Percentiles rank a stretch among this genome's conserved stretches.
Evolutionary conservation across 2,797 vertebrate genomes (phyloP).

Genomic region (Muscicapa comitata): DNA sequence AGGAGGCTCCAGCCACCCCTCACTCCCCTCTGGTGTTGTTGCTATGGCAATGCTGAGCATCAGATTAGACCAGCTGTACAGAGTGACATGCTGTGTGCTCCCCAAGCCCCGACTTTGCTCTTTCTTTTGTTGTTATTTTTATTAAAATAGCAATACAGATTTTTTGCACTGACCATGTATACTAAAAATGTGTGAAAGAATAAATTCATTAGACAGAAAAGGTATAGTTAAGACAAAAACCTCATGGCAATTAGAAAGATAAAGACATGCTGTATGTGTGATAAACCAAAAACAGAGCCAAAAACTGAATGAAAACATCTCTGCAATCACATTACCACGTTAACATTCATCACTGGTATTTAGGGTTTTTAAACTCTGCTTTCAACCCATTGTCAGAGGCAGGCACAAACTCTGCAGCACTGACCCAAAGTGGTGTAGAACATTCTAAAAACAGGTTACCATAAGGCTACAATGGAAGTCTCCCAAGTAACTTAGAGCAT

Average conservation of each 20-base stretch:
- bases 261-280: not conserved
- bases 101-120: not conserved
- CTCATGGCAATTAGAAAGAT: not conserved
- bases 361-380: not conserved
- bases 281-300: not conserved
- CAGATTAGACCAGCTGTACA: conserved; percentile 29
- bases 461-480: not conserved
- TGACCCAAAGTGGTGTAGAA: not conserved
- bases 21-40: not conserved
- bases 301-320: not conserved
- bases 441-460: not conserved
- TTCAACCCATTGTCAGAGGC: not conserved
- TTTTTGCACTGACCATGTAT: not conserved
- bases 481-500: not conserved
- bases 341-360: not conserved
- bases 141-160: not conserved
- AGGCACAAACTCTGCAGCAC: not conserved
- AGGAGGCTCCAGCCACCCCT: not conserved
- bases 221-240: not conserved
- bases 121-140: conserved; percentile 17
- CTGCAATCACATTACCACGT: not conserved
- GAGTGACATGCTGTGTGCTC: conserved; percentile 15
- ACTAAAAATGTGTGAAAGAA: not conserved
- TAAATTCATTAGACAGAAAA: not conserved
- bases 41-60: conserved; percentile 54